Evolutionary conservation across 2,113 vertebrate genomes (phyloP).

Genomic region (Telmatochromis sp.): DNA sequence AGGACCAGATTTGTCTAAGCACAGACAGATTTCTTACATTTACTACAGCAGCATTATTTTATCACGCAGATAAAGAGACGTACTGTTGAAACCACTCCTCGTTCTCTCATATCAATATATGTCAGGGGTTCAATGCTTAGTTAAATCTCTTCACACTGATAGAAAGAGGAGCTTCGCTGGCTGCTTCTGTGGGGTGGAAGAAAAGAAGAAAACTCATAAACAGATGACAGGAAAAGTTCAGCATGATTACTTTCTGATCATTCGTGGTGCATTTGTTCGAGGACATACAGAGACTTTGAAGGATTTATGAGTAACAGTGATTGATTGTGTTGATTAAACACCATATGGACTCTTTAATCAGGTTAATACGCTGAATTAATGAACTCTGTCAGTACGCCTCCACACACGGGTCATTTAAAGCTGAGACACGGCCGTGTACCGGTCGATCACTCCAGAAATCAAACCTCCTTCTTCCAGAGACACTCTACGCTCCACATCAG

Average conservation of each 20-base stretch:
- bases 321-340: not conserved
- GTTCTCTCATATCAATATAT: not conserved
- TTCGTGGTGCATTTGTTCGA: rapidly evolving
- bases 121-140: not conserved
- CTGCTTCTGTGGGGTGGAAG: not conserved
- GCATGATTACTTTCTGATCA: not conserved
- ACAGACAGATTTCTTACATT: not conserved
- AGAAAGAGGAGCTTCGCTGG: not conserved
- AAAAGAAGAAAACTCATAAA: not conserved
- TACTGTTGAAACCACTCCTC: not conserved
- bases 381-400: not conserved
- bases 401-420: not conserved
- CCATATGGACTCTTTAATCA: rapidly evolving
- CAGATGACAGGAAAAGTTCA: not conserved
- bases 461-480: rapidly evolving
- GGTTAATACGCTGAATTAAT: rapidly evolving
- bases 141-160: not conserved
- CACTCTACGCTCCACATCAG: not conserved
- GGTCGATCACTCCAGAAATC: not conserved
- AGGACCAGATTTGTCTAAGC: not conserved
- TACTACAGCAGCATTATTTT: not conserved
- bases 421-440: not conserved
- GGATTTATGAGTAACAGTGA: not conserved
- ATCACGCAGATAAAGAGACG: not conserved
- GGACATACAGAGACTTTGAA: not conserved